phyloP scores from a whole-genome alignment of 2,888 invertebrate species.

The Candidula unifasciata region DNA sequence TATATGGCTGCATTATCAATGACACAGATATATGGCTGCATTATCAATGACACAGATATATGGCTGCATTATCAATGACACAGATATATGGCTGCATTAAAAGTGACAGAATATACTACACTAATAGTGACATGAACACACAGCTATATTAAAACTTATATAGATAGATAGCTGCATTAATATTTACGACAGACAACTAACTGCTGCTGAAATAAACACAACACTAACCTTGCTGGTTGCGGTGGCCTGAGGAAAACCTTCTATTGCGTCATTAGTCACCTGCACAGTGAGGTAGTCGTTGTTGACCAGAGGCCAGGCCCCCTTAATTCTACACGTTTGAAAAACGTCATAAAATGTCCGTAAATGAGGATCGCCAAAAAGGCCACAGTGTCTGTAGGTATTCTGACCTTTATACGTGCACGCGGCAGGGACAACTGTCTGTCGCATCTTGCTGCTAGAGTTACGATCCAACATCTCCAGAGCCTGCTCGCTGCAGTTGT shows the following conservation, averaged over 20 bases:
- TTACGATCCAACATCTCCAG: conserved; percentile 48
- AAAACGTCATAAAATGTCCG: conserved; percentile 80
- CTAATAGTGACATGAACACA: too few relatives aligned
- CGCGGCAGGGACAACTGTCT: conserved; percentile 58
- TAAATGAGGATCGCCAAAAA: conserved; percentile 82
- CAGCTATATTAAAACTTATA: too few relatives aligned
- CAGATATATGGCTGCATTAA: too few relatives aligned
- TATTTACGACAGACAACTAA: neutral
- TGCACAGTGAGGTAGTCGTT: conserved; percentile 81
- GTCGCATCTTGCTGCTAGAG: conserved; percentile 50
- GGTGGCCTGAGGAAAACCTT: conserved; percentile 77
- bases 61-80: too few relatives aligned
- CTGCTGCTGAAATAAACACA: neutral
- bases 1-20: too few relatives aligned
- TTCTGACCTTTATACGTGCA: conserved; percentile 73
- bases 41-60: too few relatives aligned
- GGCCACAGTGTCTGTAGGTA: conserved; percentile 79
- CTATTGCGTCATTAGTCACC: conserved; percentile 80
- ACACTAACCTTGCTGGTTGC: conserved; percentile 80
- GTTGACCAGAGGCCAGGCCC: conserved; percentile 82
- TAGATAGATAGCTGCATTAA: too few relatives aligned
- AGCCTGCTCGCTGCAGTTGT: conserved; percentile 74
- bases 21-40: too few relatives aligned
- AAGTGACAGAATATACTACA: too few relatives aligned
- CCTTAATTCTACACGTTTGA: conserved; percentile 81